A percentile compares a stretch with the other conserved stretches of the same genome.
Evolutionary conservation across 2,888 invertebrate genomes (phyloP).

Genomic region (Iphiclides podalirius): DNA sequence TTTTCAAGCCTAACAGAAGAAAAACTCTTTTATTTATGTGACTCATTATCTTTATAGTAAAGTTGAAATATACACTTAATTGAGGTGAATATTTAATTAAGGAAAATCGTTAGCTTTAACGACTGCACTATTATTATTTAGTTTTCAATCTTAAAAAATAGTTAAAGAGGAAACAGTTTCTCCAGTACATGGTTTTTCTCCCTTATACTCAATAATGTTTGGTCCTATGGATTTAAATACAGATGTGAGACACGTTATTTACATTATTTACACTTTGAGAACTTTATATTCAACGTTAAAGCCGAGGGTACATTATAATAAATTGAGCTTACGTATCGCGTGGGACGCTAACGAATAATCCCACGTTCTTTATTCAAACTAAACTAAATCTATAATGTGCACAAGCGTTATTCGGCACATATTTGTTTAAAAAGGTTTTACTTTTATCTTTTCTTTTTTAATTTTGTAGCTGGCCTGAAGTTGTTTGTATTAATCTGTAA

Average conservation of each 20-base stretch:
- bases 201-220: too few relatives aligned
- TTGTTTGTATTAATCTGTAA: background rate
- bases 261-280: constrained; percentile 14
- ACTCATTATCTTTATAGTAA: too few relatives aligned
- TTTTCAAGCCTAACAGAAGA: too few relatives aligned
- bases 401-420: background rate
- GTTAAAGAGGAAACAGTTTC: too few relatives aligned
- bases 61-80: too few relatives aligned
- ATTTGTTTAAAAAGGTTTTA: constrained; percentile 1
- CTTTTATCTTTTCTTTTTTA: constrained; percentile 9
- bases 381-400: constrained; percentile 8
- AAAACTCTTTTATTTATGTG: too few relatives aligned
- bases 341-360: constrained; percentile 13
- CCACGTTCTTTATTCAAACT: constrained; percentile 14
- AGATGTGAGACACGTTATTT: constrained; percentile 1
- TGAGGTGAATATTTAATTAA: too few relatives aligned
- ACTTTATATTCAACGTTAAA: constrained; percentile 17
- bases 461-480: constrained; percentile 1
- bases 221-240: too few relatives aligned
- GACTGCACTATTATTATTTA: too few relatives aligned
- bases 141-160: too few relatives aligned
- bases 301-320: constrained; percentile 17
- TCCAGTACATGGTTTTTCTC: too few relatives aligned
- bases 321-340: constrained; percentile 15
- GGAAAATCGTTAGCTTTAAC: too few relatives aligned